Percentiles rank a stretch among this genome's conserved stretches.
Conservation (phyloP, 2,797 vertebrate species). For the Anabas testudineus region DNA sequence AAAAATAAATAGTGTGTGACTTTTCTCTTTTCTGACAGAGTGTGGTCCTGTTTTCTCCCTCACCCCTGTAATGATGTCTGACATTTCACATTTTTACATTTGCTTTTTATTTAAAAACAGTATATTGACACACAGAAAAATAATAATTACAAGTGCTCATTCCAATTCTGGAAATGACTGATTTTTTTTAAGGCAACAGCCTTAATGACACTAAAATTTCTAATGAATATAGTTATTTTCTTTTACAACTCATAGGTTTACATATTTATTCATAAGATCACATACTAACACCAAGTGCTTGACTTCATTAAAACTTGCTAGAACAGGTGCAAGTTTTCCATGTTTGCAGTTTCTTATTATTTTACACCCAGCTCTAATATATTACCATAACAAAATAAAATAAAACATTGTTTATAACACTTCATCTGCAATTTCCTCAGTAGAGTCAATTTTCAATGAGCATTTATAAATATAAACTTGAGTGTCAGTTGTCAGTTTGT, state of each 20-base stretch:
- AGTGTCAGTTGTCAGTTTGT: constrained; percentile 20
- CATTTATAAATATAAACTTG: constrained; percentile 65
- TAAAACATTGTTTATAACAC: constrained; percentile 51
- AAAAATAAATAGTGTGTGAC: too few species aligned
- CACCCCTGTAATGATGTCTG: neutral
- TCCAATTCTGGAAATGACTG: constrained; percentile 31
- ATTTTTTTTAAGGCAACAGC: constrained; percentile 25
- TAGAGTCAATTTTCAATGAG: constrained; percentile 33
- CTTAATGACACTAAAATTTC: constrained; percentile 24
- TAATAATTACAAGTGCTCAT: constrained; percentile 40
- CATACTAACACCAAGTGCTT: constrained; percentile 35
- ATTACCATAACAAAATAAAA: constrained; percentile 57
- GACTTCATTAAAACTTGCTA: constrained; percentile 24
- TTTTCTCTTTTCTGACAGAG: too few species aligned
- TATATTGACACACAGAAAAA: constrained; percentile 39
- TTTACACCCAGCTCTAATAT: constrained; percentile 47
- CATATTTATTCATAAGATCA: constrained; percentile 54
- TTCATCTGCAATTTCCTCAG: constrained; percentile 41
- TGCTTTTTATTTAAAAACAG: constrained; percentile 68
- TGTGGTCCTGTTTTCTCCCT: neutral
- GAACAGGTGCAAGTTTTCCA: constrained; percentile 20
- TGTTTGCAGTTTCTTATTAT: constrained; percentile 55
- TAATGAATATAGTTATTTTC: constrained; percentile 12
- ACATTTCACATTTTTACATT: neutral
- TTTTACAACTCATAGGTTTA: constrained; percentile 40